phyloP scores from a whole-genome alignment of 2,797 vertebrate genomes.

The Acipenser transmontanus region DNA sequence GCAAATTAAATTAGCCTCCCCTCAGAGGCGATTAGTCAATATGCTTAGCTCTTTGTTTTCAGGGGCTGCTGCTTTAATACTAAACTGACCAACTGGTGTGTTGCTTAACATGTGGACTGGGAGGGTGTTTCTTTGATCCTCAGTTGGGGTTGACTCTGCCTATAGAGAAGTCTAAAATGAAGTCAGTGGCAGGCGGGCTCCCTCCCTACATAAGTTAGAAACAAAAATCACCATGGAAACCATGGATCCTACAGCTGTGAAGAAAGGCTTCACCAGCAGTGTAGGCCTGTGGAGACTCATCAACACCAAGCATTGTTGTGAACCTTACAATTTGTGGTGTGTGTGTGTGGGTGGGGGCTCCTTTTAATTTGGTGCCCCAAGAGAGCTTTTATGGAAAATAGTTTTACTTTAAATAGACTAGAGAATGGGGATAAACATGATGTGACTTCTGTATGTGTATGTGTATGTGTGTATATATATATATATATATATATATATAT shows the following conservation, averaged over 20 bases:
- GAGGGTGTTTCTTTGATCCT: slow-evolving; percentile 36
- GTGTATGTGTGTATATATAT: too few species aligned
- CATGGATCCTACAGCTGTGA: slow-evolving; percentile 58
- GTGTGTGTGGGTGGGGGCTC: too few species aligned
- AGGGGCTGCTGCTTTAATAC: slow-evolving; percentile 32
- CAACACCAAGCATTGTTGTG: slow-evolving; percentile 46
- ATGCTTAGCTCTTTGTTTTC: slow-evolving; percentile 49
- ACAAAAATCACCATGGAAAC: slow-evolving; percentile 61
- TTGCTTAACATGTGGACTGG: slow-evolving; percentile 9
- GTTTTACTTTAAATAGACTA: too few species aligned
- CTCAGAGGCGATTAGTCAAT: slow-evolving; percentile 57
- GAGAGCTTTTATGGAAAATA: too few species aligned
- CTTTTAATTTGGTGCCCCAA: too few species aligned
- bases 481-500: too few species aligned
- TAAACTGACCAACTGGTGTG: slow-evolving; percentile 46
- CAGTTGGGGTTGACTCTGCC: slow-evolving; percentile 29
- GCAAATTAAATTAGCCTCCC: slow-evolving; percentile 70
- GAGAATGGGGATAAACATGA: too few species aligned
- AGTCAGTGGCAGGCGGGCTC: slow-evolving; percentile 38
- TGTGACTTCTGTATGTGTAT: too few species aligned
- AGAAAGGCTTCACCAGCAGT: slow-evolving; percentile 41
- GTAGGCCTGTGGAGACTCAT: slow-evolving; percentile 50
- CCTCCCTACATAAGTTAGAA: slow-evolving; percentile 52
- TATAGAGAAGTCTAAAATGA: slow-evolving; percentile 51
- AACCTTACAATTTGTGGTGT: too few species aligned